Conservation (phyloP, 2,113 vertebrate species). For the Myodes glareolus region DNA sequence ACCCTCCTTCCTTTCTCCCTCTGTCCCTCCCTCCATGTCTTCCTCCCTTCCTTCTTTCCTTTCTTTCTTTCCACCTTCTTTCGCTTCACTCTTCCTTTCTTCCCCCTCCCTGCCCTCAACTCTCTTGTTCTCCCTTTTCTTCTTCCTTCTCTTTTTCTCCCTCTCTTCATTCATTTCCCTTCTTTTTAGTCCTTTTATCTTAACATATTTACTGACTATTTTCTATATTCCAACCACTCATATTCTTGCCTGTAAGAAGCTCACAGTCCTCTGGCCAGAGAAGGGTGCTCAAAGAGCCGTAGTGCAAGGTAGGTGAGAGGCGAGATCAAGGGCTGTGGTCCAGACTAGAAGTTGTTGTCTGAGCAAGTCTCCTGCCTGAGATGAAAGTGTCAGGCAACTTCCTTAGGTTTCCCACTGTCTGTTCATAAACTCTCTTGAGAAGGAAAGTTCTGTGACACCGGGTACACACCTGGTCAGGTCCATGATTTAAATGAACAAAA, state of each 20-base stretch:
- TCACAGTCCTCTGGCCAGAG: background rate
- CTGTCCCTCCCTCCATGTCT: fast-evolving
- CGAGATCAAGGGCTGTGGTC: background rate
- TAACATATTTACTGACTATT: background rate
- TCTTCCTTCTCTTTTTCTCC: background rate
- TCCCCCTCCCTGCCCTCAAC: background rate
- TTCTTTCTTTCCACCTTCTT: background rate
- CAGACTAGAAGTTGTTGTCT: background rate
- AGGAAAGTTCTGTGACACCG: background rate
- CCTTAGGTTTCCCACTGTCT: background rate
- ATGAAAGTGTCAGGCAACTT: background rate
- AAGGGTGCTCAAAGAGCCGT: background rate
- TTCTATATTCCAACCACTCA: background rate
- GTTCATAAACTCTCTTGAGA: background rate
- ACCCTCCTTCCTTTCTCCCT: no score
- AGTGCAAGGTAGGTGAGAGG: no score
- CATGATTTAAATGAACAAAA: background rate
- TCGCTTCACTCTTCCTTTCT: background rate
- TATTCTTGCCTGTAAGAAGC: background rate
- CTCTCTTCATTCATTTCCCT: background rate
- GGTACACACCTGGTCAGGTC: background rate
- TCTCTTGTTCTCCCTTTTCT: background rate
- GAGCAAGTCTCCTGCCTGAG: background rate
- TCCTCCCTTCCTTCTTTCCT: background rate
- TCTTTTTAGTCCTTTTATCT: background rate